Evolutionary conservation across 2,888 invertebrate species (phyloP), one percentile per base, ranked within the genome.

Genomic region (Calliphora vomitoria): DNA sequence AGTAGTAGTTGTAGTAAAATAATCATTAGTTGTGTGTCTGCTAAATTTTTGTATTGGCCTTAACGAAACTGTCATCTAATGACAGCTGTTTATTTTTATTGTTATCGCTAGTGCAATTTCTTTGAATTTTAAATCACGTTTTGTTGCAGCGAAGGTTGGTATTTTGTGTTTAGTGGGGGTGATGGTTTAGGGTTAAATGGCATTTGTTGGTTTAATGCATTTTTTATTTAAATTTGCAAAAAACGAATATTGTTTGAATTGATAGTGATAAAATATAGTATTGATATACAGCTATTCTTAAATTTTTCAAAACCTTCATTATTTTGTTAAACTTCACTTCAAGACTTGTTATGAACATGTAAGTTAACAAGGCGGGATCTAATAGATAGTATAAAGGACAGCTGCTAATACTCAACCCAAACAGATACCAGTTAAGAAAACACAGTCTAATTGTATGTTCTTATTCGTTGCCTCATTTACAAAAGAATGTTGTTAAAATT

Each of bases 61-160:
- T 91, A 92, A 92, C 91, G 90, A 89, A 91, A 92, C 89, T 92
- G 92, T 92, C 92, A 92, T 79, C 90, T 89, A 90, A 87, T 89
- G 89, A 89, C 86, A 84, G 86, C 86, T 82, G 86, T 85, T 87
- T 87, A 82, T 79, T 82, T 87, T 85, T 87, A 85, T 87, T 87
- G 87, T 85, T 85, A 87, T 82, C 78, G 76, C 62, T 80, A 20
- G 41, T 44, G 50, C 38, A 71, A 41, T 76, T 75, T 76, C 58
- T 75, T 71, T 55, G 71, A 75, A 87, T 87, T 76, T 83, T 60
- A 78, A 87, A 87, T 76, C 35, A 8, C 31, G 41, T 62, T 79
- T 25, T 66, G 44, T 13, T 35, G 20, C 4, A 47, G 15, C 8
- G 66, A 20, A 55, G 55, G 13, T 25, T 2, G 13, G 13, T 58